These are phyloP conservation scores for Isichthys henryi DNA, from an alignment of 2,113 vertebrate genomes.

Conservation along the genomic window DNA sequence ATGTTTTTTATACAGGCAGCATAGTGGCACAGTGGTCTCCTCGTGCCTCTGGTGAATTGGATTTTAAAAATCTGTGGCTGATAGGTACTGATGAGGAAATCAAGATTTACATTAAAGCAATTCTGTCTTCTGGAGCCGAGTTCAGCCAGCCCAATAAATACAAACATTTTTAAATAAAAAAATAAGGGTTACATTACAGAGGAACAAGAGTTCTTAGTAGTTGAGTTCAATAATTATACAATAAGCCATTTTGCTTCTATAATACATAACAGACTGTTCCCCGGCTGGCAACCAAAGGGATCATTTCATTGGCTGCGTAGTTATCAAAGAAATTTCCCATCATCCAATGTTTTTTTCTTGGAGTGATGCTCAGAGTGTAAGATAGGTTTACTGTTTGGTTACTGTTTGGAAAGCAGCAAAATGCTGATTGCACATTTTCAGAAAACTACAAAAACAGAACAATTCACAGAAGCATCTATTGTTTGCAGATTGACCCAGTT, in stretches of 20 bases:
- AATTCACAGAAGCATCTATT: neutral
- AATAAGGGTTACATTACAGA: neutral
- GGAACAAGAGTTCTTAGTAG: slow-evolving; percentile 11
- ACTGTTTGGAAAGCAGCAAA: neutral
- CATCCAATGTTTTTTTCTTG: neutral
- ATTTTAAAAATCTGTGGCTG: neutral
- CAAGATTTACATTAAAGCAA: neutral
- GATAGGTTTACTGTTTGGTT: neutral
- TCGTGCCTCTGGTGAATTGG: neutral
- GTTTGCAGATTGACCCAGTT: neutral
- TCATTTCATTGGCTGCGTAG: neutral
- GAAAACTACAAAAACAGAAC: neutral
- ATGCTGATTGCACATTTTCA: neutral
- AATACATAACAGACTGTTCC: slow-evolving; percentile 17
- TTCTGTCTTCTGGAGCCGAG: neutral
- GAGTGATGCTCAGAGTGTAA: neutral
- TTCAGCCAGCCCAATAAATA: slow-evolving; percentile 20
- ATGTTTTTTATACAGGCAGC: neutral
- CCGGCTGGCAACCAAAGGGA: neutral
- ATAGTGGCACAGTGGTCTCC: neutral
- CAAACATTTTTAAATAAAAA: slow-evolving; percentile 27
- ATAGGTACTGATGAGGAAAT: neutral
- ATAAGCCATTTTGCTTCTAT: slow-evolving; percentile 17
- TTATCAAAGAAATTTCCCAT: slow-evolving; percentile 8
- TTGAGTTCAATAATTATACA: slow-evolving; percentile 15